Evolutionary conservation across 2,888 invertebrate species (phyloP), one percentile per base, ranked within the genome.

Genomic region (Halocaridina rubra): DNA sequence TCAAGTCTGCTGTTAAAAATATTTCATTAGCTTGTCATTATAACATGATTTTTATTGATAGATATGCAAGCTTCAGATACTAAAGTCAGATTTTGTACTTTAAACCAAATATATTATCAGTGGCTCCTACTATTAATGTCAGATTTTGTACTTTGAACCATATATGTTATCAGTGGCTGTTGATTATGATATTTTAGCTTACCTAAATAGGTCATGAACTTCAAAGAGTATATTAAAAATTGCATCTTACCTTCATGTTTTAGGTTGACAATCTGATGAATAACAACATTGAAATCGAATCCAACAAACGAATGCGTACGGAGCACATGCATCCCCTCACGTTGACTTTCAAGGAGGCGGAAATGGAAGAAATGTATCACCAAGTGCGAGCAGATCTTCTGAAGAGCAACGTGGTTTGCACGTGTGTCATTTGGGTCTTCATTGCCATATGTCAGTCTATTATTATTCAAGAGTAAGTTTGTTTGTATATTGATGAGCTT

Each of bases 371-470:
- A 32, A 84, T 78, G 93, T 98, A 97, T 91, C 95, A 95, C 88
- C 94, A 95, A 90, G 92, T 96, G 81, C 94, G 96, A 80, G 98
- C 98, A 92, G 95, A 95, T 89, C 97, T 97, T 94, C 98, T 98
- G 92, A 96, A 97, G 90, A 97, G 97, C 19, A 98, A 98, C 91
- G 96, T 98, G 93, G 93, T 97, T 90, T 97, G 97, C 92, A 96
- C 97, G 90, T 95, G 96, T 90, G 94, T 97, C 89, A 94, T 98
- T 88, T 97, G 98, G 96, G 91, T 97, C 69, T 96, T 97, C 90
- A 96, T 97, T 30, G 72, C 82, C 53, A 76, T 82, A 61, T 84
- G 84, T n/a, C 91, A 91, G 71, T 87, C 91, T 67, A 86, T 86
- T 22, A 72, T 87, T 13, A 77, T 81, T 2, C 67, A 39, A n/a